Conservation (phyloP, 2,888 invertebrate species). For the Thymelicus acteon region DNA sequence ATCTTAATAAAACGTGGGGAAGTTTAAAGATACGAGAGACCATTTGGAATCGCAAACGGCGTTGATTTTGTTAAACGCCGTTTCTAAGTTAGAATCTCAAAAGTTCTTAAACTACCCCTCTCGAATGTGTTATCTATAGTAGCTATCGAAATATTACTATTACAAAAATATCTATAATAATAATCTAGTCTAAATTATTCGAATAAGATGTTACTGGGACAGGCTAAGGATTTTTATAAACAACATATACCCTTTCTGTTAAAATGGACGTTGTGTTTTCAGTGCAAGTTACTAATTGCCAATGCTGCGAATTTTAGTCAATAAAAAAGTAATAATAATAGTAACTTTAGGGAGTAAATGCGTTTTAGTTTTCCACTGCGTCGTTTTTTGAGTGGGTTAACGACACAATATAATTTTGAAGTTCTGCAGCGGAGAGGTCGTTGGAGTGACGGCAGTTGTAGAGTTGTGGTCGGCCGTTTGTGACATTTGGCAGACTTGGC, state of each 20-base stretch:
- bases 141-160: conserved; percentile 78
- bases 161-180: conserved; percentile 81
- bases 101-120: conserved; percentile 55
- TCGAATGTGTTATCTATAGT: conserved; percentile 60
- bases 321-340: conserved; percentile 50
- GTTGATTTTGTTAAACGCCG: conserved; percentile 31
- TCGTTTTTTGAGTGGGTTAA: conserved; percentile 13
- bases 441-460: conserved; percentile 50
- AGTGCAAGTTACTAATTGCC: conserved; percentile 64
- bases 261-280: conserved; percentile 62
- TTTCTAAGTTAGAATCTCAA: conserved; percentile 41
- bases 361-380: conserved; percentile 45
- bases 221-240: conserved; percentile 81
- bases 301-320: conserved; percentile 63
- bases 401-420: conserved; percentile 11
- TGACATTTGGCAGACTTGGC: conserved; percentile 17
- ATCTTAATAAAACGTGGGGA: conserved; percentile 56
- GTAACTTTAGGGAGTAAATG: conserved; percentile 66
- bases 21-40: conserved; percentile 49
- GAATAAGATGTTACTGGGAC: conserved; percentile 76
- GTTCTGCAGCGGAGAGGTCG: conserved; percentile 30
- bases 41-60: conserved; percentile 24
- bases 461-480: conserved; percentile 50
- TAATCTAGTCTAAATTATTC: conserved; percentile 77
- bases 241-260: conserved; percentile 77